Percentiles rank a stretch among this genome's conserved stretches.
Conservation (phyloP, 2,113 vertebrate species). For the Tetrax tetrax region DNA sequence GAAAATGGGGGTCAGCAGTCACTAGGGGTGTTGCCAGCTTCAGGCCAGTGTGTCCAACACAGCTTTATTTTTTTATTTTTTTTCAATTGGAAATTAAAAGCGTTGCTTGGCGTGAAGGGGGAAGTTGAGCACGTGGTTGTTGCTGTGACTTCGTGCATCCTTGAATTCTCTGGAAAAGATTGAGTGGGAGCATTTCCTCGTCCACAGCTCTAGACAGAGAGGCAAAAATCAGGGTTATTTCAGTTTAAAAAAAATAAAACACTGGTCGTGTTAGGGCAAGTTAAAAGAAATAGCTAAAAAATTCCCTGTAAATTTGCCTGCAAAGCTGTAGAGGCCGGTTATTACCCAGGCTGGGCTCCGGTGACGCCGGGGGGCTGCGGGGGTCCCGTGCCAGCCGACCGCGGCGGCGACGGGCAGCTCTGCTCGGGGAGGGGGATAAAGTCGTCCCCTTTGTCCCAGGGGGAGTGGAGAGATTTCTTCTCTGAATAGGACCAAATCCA, state of each 20-base stretch:
- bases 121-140: background rate
- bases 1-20: background rate
- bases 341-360: background rate
- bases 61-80: background rate
- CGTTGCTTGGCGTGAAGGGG: background rate
- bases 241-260: background rate
- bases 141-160: background rate
- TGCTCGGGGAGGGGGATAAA: fast-evolving
- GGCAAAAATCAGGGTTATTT: background rate
- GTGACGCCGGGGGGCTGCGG: background rate
- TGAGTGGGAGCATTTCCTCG: fast-evolving
- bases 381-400: background rate
- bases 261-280: background rate
- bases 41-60: background rate
- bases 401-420: background rate
- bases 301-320: background rate
- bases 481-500: conserved; percentile 1
- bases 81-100: background rate
- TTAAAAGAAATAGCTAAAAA: background rate
- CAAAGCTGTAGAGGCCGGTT: background rate
- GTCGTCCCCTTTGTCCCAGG: background rate
- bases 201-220: background rate
- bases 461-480: background rate
- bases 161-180: background rate
- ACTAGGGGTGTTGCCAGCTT: background rate